Base-by-base conservation (phyloP, 1,140 invertebrate species). In the Drosophila setifemur region DNA sequence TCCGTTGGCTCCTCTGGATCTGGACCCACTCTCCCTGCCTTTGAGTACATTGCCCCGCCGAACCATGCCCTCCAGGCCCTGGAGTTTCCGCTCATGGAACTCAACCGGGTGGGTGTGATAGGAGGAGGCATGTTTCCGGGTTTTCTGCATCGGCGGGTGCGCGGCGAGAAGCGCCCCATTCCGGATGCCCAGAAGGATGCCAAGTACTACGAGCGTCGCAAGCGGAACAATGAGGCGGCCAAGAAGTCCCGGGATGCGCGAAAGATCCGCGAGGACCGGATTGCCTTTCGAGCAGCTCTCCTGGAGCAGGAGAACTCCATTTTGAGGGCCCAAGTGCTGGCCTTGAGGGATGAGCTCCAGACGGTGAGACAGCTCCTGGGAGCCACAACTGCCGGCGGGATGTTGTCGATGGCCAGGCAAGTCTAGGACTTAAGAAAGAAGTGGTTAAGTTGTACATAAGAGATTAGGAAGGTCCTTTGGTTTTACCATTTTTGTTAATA, bases 221-320 rank as follows among this genome's bases (percentile, higher is more conserved):
- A 95, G 88, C 92, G 96, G 1, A 98, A 98, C 91, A 98, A 98
- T 90, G 93, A 96, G 79, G 97, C 97, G 0, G 97, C 97, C 0
- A 98, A 98, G 91, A 97, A 97, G 83, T 97, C 96, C 0, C 91
- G 97, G 28, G 96, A 98, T 90, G 95, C 96, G 0, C 92, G 96
- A 23, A 95, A 96, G 89, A 93, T 96, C 35, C 92, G 96, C 35
- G 97, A 98, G 91, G 96, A 96, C 90, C 68, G 88, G 93, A 95
- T 97, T 54, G 96, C 96, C 0, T 92, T 96, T 66, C 92, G 95
- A 29, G 96, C 96, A 0, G 95, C 94, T 29, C 92, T 95, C 18
- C 90, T 97, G 11, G 96, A 97, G 87, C 95, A 96, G 85, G 96
- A 97, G 90, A 97, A 97, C 81, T 95, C 95, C 0, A 93, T 97